Conservation (phyloP, 2,797 vertebrate genomes). For the Neosalanx taihuensis region DNA sequence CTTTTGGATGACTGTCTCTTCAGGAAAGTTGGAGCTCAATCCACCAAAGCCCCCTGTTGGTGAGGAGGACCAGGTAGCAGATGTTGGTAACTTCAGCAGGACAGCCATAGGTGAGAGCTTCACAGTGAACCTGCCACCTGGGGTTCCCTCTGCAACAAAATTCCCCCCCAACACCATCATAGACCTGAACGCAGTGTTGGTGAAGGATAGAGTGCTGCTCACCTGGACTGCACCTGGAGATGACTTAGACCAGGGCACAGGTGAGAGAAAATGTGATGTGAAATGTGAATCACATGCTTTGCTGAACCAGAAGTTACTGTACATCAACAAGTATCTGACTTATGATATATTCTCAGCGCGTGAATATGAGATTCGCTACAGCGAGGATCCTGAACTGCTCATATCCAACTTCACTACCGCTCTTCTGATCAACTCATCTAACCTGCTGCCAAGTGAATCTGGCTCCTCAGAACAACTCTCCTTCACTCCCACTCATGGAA, state of each 20-base stretch:
- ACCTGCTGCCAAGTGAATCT: conserved; percentile 46
- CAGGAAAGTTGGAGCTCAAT: conserved; percentile 63
- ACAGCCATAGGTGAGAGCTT: conserved; percentile 50
- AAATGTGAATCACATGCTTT: no score
- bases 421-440: conserved; percentile 49
- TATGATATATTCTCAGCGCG: conserved; percentile 49
- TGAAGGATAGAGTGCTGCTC: conserved; percentile 50
- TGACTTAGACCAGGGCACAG: conserved; percentile 63
- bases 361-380: conserved; percentile 68
- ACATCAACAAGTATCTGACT: no score
- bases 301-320: neutral
- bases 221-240: conserved; percentile 68
- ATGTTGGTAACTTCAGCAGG: conserved; percentile 46
- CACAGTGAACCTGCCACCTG: conserved; percentile 30
- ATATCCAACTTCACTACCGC: conserved; percentile 54
- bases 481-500: conserved; percentile 45
- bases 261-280: conserved; percentile 43
- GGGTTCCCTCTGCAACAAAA: conserved; percentile 23
- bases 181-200: conserved; percentile 55
- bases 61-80: conserved; percentile 20
- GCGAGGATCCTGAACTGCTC: conserved; percentile 49
- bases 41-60: conserved; percentile 33
- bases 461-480: conserved; percentile 57
- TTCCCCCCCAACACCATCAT: conserved; percentile 67
- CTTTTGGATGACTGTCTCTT: neutral